A percentile compares a stretch with the other conserved stretches of the same genome.
Evolutionary conservation across 2,888 invertebrate genomes (phyloP).

Genomic region (Papilio elwesi): DNA sequence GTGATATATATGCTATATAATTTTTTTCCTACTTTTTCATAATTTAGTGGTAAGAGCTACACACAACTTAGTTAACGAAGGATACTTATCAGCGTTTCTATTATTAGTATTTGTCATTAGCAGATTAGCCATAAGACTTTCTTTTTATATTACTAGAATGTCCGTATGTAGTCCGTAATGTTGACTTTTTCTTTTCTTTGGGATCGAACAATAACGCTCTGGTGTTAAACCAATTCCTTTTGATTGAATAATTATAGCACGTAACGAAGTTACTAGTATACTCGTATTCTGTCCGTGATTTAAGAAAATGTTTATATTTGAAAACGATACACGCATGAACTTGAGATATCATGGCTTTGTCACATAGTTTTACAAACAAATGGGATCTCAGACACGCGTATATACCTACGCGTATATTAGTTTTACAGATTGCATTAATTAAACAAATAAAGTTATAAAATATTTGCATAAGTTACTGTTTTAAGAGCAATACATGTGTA

Average conservation of each 20-base stretch:
- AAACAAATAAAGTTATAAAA: slow-evolving; percentile 5
- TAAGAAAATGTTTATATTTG: neutral
- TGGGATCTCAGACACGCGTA: neutral
- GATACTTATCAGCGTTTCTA: no score
- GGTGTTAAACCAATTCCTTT: neutral
- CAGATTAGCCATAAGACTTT: no score
- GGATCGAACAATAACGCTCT: no score
- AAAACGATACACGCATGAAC: neutral
- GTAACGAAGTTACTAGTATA: neutral
- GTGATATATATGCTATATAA: slow-evolving; percentile 51
- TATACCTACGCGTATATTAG: neutral
- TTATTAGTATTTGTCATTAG: no score
- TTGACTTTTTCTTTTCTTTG: no score
- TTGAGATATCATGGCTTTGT: slow-evolving; percentile 3
- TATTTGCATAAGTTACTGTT: slow-evolving; percentile 2
- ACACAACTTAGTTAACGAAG: no score
- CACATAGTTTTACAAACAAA: slow-evolving; percentile 2
- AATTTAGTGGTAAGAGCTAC: neutral
- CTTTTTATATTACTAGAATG: no score
- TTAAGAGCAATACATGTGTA: neutral
- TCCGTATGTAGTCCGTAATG: no score
- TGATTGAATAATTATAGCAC: neutral
- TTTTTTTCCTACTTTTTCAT: slow-evolving; percentile 3
- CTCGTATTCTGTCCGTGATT: neutral
- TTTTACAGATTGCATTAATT: slow-evolving; percentile 10